Evolutionary conservation across 2,113 vertebrate species (phyloP).

Genomic region (Hypocryptadius cinnamomeus): DNA sequence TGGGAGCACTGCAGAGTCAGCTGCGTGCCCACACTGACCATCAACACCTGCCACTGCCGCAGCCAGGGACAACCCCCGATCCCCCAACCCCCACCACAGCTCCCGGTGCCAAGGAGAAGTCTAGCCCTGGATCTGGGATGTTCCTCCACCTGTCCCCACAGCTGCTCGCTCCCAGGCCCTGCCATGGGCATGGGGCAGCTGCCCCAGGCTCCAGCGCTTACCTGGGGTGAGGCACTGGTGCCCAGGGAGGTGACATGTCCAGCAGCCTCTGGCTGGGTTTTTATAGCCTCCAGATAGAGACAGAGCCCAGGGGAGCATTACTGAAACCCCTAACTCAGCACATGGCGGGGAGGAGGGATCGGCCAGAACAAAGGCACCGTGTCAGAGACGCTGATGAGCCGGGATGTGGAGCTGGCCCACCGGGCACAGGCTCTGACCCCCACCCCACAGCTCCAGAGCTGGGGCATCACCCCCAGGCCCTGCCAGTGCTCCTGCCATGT

Average conservation of each 20-base stretch:
- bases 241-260: not conserved
- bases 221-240: not conserved
- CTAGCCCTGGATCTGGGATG: accelerated
- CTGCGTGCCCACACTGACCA: not conserved
- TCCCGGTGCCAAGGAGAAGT: accelerated
- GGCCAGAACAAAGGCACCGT: conserved; percentile 6
- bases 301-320: conserved; percentile 35
- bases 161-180: not conserved
- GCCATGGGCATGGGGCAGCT: not conserved
- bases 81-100: accelerated
- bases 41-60: not conserved
- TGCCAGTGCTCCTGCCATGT: accelerated
- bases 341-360: conserved; percentile 40
- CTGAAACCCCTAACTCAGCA: conserved; percentile 63
- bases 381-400: conserved; percentile 60
- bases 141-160: not conserved
- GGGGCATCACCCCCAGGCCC: accelerated
- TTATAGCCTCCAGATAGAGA: conserved; percentile 59
- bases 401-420: conserved; percentile 26
- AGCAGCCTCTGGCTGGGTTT: conserved; percentile 5
- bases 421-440: not conserved
- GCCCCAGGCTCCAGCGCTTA: not conserved
- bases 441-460: accelerated
- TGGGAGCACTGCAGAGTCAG: not conserved
- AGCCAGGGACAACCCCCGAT: accelerated